Percentiles rank a stretch among this genome's conserved stretches.
Conservation (phyloP, 1,140 invertebrate species). For the honey bee (Apis mellifera) region Amel_HAv3.1 CM009946.2:2211001-2211500, state of each 20-base stretch:
- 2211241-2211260: conserved; percentile 60
- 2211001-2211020: no score
- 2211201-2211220: conserved; percentile 40
- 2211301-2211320: conserved; percentile 66
- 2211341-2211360: conserved; percentile 49
- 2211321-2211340: conserved; percentile 54
- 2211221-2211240: conserved; percentile 11
- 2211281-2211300: conserved; percentile 60
- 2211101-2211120: conserved; percentile 10
- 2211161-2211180: conserved; percentile 22
- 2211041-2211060: no score
- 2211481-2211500: no score
- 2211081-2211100: neutral
- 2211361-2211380: conserved; percentile 63
- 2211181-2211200: conserved; percentile 3
- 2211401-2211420: conserved; percentile 51
- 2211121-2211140: neutral
- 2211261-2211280: neutral
- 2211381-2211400: conserved; percentile 67
- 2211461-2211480: no score
- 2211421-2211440: conserved; percentile 65
- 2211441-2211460: no score
- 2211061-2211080: no score
- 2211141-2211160: neutral
- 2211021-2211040: no score